Evolutionary conservation across 2,888 invertebrate species (phyloP), one percentile per base, ranked within the genome.

Genomic region (Catonia carolina): DNA sequence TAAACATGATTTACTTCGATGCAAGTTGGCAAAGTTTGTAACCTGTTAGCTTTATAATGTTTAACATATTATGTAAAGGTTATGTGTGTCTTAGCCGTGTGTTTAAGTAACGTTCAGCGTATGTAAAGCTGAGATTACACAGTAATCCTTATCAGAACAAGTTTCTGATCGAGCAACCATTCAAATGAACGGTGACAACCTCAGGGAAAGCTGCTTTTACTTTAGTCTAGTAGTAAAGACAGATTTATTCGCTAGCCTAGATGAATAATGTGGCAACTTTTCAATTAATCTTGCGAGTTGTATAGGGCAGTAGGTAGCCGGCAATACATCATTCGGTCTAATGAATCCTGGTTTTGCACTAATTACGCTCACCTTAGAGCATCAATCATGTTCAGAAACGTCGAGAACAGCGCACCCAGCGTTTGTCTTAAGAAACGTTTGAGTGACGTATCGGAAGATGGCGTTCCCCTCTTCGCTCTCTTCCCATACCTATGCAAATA

Each of bases 391-490:
- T 27, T 6, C 27, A 27, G 27, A 27, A 27, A 27, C 8, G 27
- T 27, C 27, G 27, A 27, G 27, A 4, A 8, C 45, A 22, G 22
- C 45, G 45, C 45, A 22, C 27, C 27, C 20, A 14, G 45, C 22
- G 15, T n/a, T 23, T 27, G 45, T 45, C 45, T 45, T 45, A 45
- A 45, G 45, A 45, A 45, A 18, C 45, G 22, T 45, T 45, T 45
- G 45, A 45, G 45, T 45, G 45, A 45, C 45, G 45, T 45, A 45
- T 45, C 45, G 27, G 45, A 45, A 45, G 45, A 45, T 45, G 22
- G 27, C 22, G 45, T 23, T 22, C 45, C 10, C 20, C 23, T 14
- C 22, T 8, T 20, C n/a, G 20, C 22, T 45, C 45, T 27, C 45
- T 41, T 41, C 41, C 41, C n/a, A 6, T 27, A 45, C 45, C 45